A percentile compares a stretch with the other conserved stretches of the same genome.
phyloP scores from a whole-genome alignment of 1,140 invertebrate species.

The Magallana angulata region DNA sequence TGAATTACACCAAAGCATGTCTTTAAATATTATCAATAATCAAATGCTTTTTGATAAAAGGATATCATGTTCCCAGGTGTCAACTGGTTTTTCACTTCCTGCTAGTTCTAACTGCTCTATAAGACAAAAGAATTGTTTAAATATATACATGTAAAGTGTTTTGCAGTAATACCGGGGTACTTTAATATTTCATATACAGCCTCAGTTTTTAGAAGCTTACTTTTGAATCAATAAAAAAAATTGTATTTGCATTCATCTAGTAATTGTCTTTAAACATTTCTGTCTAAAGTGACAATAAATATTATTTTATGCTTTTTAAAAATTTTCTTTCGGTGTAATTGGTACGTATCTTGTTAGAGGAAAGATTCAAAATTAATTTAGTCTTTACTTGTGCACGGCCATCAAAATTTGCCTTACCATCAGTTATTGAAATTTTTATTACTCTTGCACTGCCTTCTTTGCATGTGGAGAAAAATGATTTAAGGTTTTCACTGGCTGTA shows the following conservation, averaged over 20 bases:
- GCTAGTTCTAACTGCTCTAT: conserved; percentile 72
- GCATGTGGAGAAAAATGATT: conserved; percentile 69
- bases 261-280: no score
- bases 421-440: conserved; percentile 72
- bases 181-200: no score
- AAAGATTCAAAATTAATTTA: no score
- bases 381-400: no score
- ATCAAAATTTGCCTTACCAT: conserved; percentile 66
- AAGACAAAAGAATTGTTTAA: conserved; percentile 56
- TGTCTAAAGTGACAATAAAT: neutral
- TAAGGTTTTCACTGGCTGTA: conserved; percentile 75
- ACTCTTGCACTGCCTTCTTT: conserved; percentile 73
- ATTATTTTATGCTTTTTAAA: neutral
- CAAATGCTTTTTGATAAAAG: conserved; percentile 61
- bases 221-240: no score
- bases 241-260: no score
- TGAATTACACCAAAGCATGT: neutral
- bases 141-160: no score
- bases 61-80: conserved; percentile 78
- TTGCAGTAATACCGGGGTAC: no score
- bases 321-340: neutral
- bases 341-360: no score
- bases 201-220: no score
- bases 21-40: neutral
- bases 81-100: conserved; percentile 58